A percentile compares a stretch with the other conserved stretches of the same genome.
Conservation (phyloP, 1,140 invertebrate genomes). For the Drosophila obscura region DNA sequence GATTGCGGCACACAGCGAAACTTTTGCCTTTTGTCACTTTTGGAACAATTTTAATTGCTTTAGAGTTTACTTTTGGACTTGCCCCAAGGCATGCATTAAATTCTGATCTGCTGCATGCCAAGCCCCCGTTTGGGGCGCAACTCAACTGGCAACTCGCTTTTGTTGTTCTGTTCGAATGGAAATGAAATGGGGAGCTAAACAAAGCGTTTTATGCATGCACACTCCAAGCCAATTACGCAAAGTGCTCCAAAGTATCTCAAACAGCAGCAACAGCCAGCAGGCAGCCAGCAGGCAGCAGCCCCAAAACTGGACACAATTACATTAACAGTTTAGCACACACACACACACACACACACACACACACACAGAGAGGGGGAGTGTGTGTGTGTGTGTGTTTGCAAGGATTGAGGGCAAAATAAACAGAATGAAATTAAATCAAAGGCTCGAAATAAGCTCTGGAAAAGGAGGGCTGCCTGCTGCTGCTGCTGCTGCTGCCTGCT, state of each 20-base stretch:
- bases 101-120: conserved; percentile 6
- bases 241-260: conserved; percentile 71
- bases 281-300: not conserved
- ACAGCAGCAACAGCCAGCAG: conserved; percentile 26
- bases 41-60: conserved; percentile 51
- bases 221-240: conserved; percentile 71
- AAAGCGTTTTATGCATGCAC: conserved; percentile 71
- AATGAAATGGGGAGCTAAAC: conserved; percentile 28
- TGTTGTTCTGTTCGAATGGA: conserved; percentile 20
- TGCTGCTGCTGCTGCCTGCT: too few relatives aligned
- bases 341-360: conserved; percentile 4
- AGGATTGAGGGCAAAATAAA: conserved; percentile 47
- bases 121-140: not conserved
- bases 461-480: conserved; percentile 2
- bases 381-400: not conserved
- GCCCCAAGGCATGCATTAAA: conserved; percentile 6
- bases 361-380: not conserved
- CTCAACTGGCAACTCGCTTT: not conserved
- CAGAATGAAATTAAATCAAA: conserved; percentile 66
- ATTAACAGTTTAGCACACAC: conserved; percentile 69
- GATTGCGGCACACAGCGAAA: conserved; percentile 7
- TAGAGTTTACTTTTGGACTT: conserved; percentile 46
- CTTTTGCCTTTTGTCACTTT: conserved; percentile 39
- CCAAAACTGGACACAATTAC: conserved; percentile 71
- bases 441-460: conserved; percentile 50